Evolutionary conservation across 1,140 invertebrate species (phyloP).

Genomic region (Wasmannia auropunctata): DNA sequence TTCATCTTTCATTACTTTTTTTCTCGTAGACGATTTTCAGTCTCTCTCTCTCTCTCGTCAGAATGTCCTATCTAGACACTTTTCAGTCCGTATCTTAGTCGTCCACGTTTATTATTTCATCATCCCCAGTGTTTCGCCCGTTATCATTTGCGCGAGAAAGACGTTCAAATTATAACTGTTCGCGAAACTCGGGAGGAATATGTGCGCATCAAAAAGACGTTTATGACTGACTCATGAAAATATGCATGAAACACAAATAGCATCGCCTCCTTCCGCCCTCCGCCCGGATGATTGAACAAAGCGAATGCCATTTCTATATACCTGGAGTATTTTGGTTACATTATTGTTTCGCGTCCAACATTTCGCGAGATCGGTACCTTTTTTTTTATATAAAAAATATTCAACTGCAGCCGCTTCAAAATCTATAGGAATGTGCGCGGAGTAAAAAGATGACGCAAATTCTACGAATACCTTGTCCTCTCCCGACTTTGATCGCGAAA

Average conservation of each 20-base stretch:
- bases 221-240: neutral
- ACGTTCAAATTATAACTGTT: neutral
- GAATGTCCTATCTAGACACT: neutral
- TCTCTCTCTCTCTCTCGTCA: neutral
- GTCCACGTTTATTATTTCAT: neutral
- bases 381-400: constrained; percentile 10
- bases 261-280: neutral
- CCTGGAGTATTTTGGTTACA: neutral
- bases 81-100: neutral
- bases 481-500: neutral
- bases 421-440: neutral
- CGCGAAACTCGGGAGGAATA: neutral
- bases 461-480: neutral
- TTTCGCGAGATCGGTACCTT: neutral
- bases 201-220: neutral
- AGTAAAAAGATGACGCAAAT: constrained; percentile 18
- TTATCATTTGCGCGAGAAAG: neutral
- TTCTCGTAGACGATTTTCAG: neutral
- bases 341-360: neutral
- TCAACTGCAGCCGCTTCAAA: neutral
- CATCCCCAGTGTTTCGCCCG: no score
- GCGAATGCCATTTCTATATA: neutral
- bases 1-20: neutral
- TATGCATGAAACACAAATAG: constrained; percentile 16
- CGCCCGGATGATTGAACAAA: neutral